Evolutionary conservation across 2,888 invertebrate species (phyloP).

Genomic region (Odontomyia ornata): DNA sequence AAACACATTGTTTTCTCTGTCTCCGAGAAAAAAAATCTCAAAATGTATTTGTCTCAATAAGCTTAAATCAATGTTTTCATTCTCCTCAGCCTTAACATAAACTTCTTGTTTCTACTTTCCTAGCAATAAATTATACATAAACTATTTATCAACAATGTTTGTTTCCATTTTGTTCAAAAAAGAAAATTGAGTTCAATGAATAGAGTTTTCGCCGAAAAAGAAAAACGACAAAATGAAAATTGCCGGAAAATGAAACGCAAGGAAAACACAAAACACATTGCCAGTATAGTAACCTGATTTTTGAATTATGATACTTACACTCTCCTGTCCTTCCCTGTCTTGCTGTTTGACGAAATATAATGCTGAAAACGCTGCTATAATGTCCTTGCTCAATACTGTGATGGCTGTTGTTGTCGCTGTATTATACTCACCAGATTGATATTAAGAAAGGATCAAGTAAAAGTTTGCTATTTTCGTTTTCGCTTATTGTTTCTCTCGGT

Average conservation of each 20-base stretch:
- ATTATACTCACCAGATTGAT: background rate
- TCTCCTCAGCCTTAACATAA: too few species aligned
- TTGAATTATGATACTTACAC: conserved; percentile 12
- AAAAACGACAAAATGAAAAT: background rate
- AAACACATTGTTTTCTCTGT: background rate
- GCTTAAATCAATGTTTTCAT: background rate
- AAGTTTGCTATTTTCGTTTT: conserved; percentile 2
- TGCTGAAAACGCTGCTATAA: too few species aligned
- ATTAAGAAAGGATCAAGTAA: background rate
- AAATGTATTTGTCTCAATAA: background rate
- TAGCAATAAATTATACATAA: background rate
- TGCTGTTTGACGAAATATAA: too few species aligned
- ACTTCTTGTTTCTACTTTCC: background rate
- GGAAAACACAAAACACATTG: background rate
- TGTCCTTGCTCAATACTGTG: background rate
- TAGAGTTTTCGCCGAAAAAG: background rate
- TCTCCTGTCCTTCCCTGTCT: background rate
- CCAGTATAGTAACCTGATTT: conserved; percentile 4
- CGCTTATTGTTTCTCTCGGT: background rate
- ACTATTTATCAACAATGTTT: conserved; percentile 1
- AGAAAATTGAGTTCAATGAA: background rate
- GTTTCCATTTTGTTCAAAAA: background rate
- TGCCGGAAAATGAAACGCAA: background rate
- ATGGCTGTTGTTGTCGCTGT: background rate
- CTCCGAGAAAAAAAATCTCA: background rate